Evolutionary conservation across 1,140 invertebrate species (phyloP).

Genomic region (Pissodes strobi): DNA sequence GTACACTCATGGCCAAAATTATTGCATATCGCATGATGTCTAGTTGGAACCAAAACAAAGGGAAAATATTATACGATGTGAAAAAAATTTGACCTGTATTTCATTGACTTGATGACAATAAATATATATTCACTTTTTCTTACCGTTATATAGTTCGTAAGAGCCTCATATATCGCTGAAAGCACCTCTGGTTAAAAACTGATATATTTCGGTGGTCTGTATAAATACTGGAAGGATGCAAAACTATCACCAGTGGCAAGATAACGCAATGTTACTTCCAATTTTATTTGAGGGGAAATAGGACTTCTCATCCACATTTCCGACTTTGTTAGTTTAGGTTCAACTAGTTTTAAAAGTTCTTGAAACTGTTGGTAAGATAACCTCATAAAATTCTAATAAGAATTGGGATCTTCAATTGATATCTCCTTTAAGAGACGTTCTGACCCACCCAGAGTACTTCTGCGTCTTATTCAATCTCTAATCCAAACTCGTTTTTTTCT

Average conservation of each 20-base stretch:
- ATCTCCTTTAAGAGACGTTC: constrained; percentile 18
- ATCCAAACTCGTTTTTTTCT: constrained; percentile 18
- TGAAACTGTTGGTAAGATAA: constrained; percentile 3
- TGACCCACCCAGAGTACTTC: constrained; percentile 15
- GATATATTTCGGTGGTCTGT: too few relatives aligned
- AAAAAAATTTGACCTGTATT: too few relatives aligned
- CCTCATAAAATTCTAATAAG: constrained; percentile 20
- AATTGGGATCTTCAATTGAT: constrained; percentile 22
- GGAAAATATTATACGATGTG: too few relatives aligned
- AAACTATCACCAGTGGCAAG: constrained; percentile 22
- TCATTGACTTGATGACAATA: too few relatives aligned
- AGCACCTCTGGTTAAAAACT: too few relatives aligned
- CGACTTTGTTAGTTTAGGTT: constrained; percentile 17
- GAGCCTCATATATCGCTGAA: too few relatives aligned
- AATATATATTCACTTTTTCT: too few relatives aligned
- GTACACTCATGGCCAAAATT: too few relatives aligned
- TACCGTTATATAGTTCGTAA: too few relatives aligned
- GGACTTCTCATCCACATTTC: constrained; percentile 16
- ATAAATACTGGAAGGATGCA: constrained; percentile 4
- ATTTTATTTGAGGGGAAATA: constrained; percentile 16
- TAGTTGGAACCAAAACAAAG: too few relatives aligned
- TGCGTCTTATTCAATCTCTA: constrained; percentile 22
- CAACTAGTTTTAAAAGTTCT: constrained; percentile 3
- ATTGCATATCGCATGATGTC: too few relatives aligned
- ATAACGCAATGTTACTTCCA: constrained; percentile 19